Conservation (phyloP, 1,140 invertebrate species). For the Procambarus clarkii region DNA sequence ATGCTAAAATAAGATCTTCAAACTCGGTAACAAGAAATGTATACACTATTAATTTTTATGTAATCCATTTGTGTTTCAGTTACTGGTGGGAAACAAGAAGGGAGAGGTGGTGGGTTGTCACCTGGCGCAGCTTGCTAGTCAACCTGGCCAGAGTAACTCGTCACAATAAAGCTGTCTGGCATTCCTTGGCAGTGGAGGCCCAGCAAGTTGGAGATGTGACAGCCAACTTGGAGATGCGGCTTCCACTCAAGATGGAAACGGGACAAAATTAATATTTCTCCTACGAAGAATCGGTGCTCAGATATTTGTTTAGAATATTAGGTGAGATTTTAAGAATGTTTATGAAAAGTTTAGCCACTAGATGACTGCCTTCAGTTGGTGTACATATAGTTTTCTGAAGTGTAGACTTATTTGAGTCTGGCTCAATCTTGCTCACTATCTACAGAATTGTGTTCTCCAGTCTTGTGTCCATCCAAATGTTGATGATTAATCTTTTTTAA, state of each 20-base stretch:
- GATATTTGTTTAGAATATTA: slow-evolving; percentile 33
- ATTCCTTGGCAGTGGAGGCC: slow-evolving; percentile 7
- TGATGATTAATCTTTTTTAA: neutral
- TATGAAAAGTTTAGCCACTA: slow-evolving; percentile 3
- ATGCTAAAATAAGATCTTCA: no score
- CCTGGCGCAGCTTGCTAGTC: slow-evolving; percentile 2
- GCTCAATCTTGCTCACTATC: slow-evolving; percentile 48
- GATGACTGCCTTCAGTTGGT: neutral
- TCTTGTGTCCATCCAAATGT: slow-evolving; percentile 36
- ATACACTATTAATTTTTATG: neutral
- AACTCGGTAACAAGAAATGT: neutral
- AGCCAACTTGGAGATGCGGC: slow-evolving; percentile 1
- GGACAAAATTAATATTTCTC: slow-evolving; percentile 14
- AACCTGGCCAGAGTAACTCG: neutral
- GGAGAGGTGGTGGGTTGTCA: slow-evolving; percentile 53
- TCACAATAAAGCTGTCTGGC: neutral
- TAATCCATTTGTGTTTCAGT: slow-evolving; percentile 18
- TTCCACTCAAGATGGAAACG: neutral
- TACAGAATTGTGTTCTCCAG: slow-evolving; percentile 33
- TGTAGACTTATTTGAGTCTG: slow-evolving; percentile 23
- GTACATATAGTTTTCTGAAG: neutral
- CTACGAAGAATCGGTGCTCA: slow-evolving; percentile 40
- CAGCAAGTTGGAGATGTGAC: slow-evolving; percentile 3
- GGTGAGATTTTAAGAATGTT: neutral
- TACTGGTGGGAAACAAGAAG: slow-evolving; percentile 57